Conservation (phyloP, 1,140 invertebrate genomes). For the Leptinotarsa lineolata region DNA sequence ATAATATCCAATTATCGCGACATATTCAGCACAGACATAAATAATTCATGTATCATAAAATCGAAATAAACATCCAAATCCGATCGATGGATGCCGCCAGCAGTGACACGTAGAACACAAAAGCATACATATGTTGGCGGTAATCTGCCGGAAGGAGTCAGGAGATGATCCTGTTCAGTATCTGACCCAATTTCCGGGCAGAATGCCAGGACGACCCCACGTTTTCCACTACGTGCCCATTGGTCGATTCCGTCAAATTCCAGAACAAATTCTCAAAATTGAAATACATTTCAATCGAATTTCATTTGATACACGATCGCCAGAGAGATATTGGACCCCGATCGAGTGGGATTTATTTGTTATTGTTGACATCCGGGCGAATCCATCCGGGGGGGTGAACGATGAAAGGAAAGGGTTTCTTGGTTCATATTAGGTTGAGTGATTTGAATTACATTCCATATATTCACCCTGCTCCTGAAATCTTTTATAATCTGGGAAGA, state of each 20-base stretch:
- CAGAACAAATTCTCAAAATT: not conserved
- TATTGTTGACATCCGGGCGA: too few species aligned
- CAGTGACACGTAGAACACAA: constrained; percentile 4
- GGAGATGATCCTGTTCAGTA: constrained; percentile 28
- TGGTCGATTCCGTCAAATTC: constrained; percentile 12
- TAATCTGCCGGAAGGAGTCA: constrained; percentile 26
- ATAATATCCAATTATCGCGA: not conserved
- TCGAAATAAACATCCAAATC: constrained; percentile 16
- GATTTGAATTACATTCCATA: too few species aligned
- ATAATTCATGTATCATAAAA: constrained; percentile 19
- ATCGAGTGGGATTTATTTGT: too few species aligned
- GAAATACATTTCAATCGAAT: not conserved
- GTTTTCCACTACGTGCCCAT: constrained; percentile 15
- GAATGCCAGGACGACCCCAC: constrained; percentile 1
- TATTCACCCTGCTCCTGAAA: too few species aligned
- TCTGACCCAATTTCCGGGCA: constrained; percentile 27
- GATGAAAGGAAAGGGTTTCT: too few species aligned
- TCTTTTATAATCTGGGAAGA: too few species aligned
- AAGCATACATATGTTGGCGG: constrained; percentile 27
- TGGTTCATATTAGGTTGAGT: too few species aligned
- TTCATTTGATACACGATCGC: too few species aligned
- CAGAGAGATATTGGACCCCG: too few species aligned
- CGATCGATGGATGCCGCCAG: not conserved
- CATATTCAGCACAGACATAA: not conserved
- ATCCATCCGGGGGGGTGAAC: too few species aligned